phyloP scores from a whole-genome alignment of 1,140 invertebrate species.

The Fopius arisanus region DNA sequence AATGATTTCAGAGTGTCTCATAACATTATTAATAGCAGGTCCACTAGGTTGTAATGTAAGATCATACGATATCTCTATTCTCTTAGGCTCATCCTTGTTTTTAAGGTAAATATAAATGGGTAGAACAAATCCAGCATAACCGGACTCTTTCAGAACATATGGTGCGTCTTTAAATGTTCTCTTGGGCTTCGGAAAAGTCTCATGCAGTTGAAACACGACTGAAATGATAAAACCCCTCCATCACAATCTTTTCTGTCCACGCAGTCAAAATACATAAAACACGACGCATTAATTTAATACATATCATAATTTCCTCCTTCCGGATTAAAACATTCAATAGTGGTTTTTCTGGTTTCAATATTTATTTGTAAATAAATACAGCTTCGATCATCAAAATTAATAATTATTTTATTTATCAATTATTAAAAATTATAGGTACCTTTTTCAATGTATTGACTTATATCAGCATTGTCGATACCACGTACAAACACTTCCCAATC shows the following conservation, averaged over 20 bases:
- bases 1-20: constrained; percentile 81
- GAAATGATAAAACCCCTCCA: constrained; percentile 31
- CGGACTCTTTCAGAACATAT: constrained; percentile 89
- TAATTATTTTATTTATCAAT: too few species aligned
- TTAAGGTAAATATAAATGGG: constrained; percentile 91
- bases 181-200: constrained; percentile 90
- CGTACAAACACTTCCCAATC: constrained; percentile 97
- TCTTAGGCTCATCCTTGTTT: constrained; percentile 91
- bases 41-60: constrained; percentile 80
- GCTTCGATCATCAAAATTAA: too few species aligned
- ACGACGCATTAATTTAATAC: too few species aligned
- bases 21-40: constrained; percentile 72
- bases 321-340: too few species aligned
- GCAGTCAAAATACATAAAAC: too few species aligned
- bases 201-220: constrained; percentile 91
- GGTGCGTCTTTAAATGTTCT: constrained; percentile 90
- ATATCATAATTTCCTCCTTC: too few species aligned
- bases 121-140: constrained; percentile 92
- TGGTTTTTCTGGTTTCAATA: not conserved
- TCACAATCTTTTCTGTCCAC: too few species aligned
- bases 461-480: constrained; percentile 83
- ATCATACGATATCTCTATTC: constrained; percentile 87
- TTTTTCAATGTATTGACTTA: constrained; percentile 92
- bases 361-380: not conserved
- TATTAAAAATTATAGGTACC: constrained; percentile 40